Conservation (phyloP, 2,888 invertebrate genomes). For the Heliconius charithonia region DNA sequence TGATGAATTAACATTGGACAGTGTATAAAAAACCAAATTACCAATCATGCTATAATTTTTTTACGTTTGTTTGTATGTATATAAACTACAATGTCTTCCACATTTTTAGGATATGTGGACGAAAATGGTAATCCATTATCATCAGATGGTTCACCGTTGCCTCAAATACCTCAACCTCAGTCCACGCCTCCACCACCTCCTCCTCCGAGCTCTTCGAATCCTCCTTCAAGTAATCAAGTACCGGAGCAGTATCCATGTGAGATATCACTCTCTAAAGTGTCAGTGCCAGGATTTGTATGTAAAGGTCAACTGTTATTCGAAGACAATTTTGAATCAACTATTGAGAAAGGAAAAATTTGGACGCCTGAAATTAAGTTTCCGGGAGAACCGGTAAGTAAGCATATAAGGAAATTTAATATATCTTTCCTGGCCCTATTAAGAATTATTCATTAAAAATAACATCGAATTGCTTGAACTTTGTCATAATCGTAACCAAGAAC, state of each 20-base stretch:
- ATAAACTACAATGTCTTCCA: not conserved
- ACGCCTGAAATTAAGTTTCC: constrained; percentile 83
- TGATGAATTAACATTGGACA: too few species aligned
- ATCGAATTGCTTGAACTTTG: too few species aligned
- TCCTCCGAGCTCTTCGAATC: constrained; percentile 14
- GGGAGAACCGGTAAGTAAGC: constrained; percentile 82
- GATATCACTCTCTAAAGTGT: constrained; percentile 64
- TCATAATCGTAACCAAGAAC: too few species aligned
- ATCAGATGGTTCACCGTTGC: constrained; percentile 34
- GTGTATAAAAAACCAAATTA: too few species aligned
- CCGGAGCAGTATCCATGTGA: constrained; percentile 61
- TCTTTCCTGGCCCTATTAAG: too few species aligned
- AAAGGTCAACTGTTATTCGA: constrained; percentile 85
- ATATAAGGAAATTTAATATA: too few species aligned
- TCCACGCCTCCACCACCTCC: constrained; percentile 36
- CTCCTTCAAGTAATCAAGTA: constrained; percentile 13
- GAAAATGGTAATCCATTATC: constrained; percentile 63
- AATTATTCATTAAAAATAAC: too few species aligned
- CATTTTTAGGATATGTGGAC: constrained; percentile 63
- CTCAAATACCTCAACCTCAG: constrained; percentile 5
- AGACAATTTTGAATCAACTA: constrained; percentile 81
- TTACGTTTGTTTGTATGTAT: too few species aligned
- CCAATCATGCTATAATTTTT: too few species aligned
- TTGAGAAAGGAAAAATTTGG: constrained; percentile 81
- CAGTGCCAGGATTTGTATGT: constrained; percentile 74